A percentile compares a stretch with the other conserved stretches of the same genome.
phyloP scores from a whole-genome alignment of 2,888 invertebrate genomes.

The Hypena proboscidalis region DNA sequence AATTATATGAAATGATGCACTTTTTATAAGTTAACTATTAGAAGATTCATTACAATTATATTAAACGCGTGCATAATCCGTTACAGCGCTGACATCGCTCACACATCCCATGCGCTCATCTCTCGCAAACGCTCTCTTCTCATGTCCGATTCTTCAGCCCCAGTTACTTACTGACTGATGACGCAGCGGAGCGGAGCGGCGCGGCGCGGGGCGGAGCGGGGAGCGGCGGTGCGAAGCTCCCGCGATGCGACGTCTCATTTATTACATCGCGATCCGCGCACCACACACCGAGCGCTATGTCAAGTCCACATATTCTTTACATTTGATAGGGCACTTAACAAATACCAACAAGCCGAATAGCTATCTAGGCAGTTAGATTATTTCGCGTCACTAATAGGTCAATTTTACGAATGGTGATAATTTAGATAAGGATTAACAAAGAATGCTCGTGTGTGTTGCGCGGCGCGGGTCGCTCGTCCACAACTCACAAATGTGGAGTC shows the following conservation, averaged over 20 bases:
- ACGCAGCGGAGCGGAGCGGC: conserved; percentile 3
- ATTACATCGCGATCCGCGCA: conserved; percentile 13
- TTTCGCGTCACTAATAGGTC: no score
- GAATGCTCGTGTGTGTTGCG: conserved; percentile 18
- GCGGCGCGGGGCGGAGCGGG: conserved; percentile 9
- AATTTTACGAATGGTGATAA: no score
- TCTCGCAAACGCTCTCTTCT: background rate
- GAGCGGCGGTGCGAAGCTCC: conserved; percentile 6
- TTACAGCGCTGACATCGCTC: no score
- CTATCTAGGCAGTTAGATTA: no score
- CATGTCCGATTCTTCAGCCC: background rate
- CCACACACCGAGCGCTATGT: conserved; percentile 13
- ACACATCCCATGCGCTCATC: no score
- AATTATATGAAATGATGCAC: no score
- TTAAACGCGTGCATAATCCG: no score
- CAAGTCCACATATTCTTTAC: background rate
- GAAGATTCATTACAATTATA: no score
- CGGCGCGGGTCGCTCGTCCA: conserved; percentile 52
- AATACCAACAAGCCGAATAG: no score
- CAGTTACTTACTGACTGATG: conserved; percentile 8
- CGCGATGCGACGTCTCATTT: background rate
- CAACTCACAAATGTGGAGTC: conserved; percentile 62
- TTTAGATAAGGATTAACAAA: no score
- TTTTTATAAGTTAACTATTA: no score
- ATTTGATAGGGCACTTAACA: no score